phyloP scores from a whole-genome alignment of 2,888 invertebrate species.

The Acleris laterana region DNA sequence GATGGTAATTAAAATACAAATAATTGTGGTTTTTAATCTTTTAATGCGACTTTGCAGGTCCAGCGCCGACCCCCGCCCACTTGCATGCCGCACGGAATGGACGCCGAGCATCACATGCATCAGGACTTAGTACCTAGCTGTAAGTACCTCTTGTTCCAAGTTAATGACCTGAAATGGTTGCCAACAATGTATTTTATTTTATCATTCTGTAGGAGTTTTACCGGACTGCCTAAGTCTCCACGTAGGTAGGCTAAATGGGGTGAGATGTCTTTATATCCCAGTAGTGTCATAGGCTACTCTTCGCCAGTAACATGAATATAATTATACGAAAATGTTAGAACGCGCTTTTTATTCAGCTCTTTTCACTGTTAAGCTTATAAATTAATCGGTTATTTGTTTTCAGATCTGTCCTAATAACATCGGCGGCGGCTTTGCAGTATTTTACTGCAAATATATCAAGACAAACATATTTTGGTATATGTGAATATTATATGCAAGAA shows the following conservation, averaged over 20 bases:
- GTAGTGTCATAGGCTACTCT: no score
- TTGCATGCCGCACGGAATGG: slow-evolving; percentile 76
- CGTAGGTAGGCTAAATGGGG: no score
- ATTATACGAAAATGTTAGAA: no score
- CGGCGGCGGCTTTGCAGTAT: slow-evolving; percentile 57
- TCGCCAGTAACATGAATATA: no score
- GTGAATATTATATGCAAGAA: slow-evolving; percentile 78
- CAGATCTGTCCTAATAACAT: slow-evolving; percentile 81
- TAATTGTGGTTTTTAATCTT: no score
- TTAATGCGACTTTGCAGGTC: slow-evolving; percentile 54
- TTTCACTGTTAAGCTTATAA: not conserved
- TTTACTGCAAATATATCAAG: slow-evolving; percentile 78
- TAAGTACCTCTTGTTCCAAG: slow-evolving; percentile 53
- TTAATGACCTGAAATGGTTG: not conserved
- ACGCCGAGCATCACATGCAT: slow-evolving; percentile 79
- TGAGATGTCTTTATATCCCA: no score
- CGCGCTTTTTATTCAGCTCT: no score
- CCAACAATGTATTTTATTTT: not conserved
- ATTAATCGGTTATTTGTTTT: slow-evolving; percentile 47
- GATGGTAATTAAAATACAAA: not conserved
- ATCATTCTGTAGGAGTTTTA: no score
- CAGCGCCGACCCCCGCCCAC: slow-evolving; percentile 76
- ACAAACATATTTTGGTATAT: slow-evolving; percentile 84
- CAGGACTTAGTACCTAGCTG: slow-evolving; percentile 81
- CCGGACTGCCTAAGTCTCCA: no score